Conservation (phyloP, 2,797 vertebrate species). For the Gallinago nigripennis region DNA sequence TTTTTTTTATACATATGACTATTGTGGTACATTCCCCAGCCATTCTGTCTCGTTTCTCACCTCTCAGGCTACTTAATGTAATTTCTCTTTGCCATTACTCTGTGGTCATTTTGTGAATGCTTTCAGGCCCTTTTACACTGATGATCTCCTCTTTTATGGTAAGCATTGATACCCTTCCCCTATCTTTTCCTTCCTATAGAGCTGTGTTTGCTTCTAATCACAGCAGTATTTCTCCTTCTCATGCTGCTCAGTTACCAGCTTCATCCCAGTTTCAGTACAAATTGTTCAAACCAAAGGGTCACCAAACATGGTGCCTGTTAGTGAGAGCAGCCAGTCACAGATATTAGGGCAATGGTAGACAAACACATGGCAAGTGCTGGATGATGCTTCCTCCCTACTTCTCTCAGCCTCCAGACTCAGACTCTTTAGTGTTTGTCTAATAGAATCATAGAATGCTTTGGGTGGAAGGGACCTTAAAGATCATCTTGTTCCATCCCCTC, state of each 20-base stretch:
- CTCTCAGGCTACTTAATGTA: background rate
- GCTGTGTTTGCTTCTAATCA: background rate
- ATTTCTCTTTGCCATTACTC: background rate
- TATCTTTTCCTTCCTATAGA: background rate
- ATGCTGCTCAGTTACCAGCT: background rate
- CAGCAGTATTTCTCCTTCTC: background rate
- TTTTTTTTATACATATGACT: background rate
- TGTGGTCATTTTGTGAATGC: background rate
- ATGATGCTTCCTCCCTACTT: background rate
- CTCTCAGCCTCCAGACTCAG: background rate
- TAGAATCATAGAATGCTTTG: background rate
- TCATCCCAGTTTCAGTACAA: background rate
- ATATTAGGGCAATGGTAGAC: background rate
- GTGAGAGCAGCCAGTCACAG: background rate
- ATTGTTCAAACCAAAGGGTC: background rate
- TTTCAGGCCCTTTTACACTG: background rate
- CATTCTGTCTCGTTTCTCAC: background rate
- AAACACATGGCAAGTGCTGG: background rate
- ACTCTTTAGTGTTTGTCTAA: background rate
- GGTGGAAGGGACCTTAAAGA: background rate
- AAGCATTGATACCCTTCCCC: background rate
- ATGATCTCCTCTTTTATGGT: background rate
- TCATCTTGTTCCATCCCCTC: background rate
- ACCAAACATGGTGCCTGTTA: background rate
- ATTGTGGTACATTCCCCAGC: background rate